Evolutionary conservation across 2,113 vertebrate genomes (phyloP).

Genomic region (Conger conger): DNA sequence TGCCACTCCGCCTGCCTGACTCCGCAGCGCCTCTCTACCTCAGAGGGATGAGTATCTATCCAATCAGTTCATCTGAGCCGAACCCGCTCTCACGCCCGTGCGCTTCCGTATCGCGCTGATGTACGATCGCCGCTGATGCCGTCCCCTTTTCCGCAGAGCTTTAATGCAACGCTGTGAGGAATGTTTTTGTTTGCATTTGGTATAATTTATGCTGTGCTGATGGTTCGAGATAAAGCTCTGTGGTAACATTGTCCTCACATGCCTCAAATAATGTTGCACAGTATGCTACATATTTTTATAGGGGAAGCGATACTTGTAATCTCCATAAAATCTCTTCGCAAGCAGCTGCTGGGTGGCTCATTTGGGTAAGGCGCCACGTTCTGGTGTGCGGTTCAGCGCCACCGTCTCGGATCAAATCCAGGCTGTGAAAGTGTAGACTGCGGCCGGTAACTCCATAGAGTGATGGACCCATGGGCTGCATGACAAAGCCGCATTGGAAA

Average conservation of each 20-base stretch:
- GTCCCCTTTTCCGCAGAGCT: not conserved
- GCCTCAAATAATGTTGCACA: not conserved
- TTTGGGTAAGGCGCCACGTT: too few species aligned
- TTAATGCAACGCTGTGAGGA: not conserved
- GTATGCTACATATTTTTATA: not conserved
- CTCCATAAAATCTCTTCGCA: too few species aligned
- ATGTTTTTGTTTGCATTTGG: not conserved
- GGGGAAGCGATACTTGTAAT: not conserved
- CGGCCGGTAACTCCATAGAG: too few species aligned
- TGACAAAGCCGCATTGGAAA: too few species aligned
- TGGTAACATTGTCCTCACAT: not conserved
- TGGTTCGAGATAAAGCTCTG: not conserved
- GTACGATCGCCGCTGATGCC: not conserved
- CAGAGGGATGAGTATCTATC: not conserved
- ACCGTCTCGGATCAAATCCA: too few species aligned
- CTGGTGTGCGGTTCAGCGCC: too few species aligned
- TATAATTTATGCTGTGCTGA: not conserved
- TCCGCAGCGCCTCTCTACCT: not conserved
- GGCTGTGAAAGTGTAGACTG: too few species aligned
- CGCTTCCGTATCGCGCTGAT: not conserved
- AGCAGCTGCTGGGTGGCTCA: too few species aligned
- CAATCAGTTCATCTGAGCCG: not conserved
- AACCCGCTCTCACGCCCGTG: not conserved
- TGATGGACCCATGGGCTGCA: too few species aligned
- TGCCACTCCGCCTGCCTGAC: conserved; percentile 31